These are phyloP conservation scores for Montipora cactus DNA, from an alignment of 64 coral and sea anemone species.

Conservation along the genomic window DNA sequence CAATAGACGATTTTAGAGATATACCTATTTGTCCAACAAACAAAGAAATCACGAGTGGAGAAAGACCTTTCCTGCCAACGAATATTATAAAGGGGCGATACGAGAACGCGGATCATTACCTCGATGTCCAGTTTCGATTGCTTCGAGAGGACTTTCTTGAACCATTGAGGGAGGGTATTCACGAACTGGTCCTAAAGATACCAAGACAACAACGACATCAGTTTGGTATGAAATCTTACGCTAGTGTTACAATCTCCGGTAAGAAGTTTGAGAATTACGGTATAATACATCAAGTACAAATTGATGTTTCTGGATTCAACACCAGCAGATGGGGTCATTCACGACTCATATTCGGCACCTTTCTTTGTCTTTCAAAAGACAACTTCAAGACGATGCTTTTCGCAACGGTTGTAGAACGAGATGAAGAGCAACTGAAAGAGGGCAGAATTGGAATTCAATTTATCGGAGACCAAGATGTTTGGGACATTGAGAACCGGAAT, in stretches of 20 bases:
- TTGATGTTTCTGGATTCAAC: constrained; percentile 68
- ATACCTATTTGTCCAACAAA: constrained; percentile 76
- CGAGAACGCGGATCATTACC: constrained; percentile 72
- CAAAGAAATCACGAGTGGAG: constrained; percentile 56
- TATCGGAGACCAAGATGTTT: constrained; percentile 29
- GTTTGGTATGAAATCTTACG: constrained; percentile 71
- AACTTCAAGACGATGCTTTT: constrained; percentile 80
- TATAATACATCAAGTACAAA: constrained; percentile 58
- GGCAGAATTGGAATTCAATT: constrained; percentile 21
- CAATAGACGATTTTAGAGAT: constrained; percentile 75
- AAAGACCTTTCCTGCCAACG: constrained; percentile 60
- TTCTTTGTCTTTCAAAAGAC: constrained; percentile 78
- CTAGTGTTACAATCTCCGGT: constrained; percentile 22
- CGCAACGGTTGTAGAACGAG: constrained; percentile 71
- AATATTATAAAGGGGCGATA: constrained; percentile 78
- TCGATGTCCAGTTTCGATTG: constrained; percentile 84
- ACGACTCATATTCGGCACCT: constrained; percentile 65
- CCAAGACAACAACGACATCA: constrained; percentile 65
- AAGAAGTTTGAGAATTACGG: constrained; percentile 65
- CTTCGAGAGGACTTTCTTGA: constrained; percentile 85
- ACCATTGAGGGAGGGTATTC: constrained; percentile 78
- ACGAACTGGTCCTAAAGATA: constrained; percentile 39
- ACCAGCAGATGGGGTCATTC: constrained; percentile 56
- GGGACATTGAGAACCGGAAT: constrained; percentile 39
- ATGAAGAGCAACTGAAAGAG: constrained; percentile 14